Evolutionary conservation across 64 coral and sea anemone genomes (phyloP).

Genomic region (Pocillopora verrucosa): DNA sequence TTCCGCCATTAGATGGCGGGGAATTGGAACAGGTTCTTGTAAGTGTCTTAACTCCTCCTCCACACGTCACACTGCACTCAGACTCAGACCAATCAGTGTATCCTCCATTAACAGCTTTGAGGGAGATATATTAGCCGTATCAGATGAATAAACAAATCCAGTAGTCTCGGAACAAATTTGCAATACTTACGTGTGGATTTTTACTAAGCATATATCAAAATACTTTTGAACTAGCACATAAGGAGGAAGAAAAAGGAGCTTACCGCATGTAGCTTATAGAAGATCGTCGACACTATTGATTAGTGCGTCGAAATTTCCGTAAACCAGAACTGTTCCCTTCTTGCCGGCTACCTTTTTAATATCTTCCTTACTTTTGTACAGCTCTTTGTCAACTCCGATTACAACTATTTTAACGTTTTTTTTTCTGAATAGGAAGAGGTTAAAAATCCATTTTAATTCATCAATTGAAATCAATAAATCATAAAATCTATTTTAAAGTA

Average conservation of each 20-base stretch:
- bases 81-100: conserved; percentile 9
- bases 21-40: conserved; percentile 14
- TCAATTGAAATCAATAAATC: too few species aligned
- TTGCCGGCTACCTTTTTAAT: not conserved
- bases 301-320: not conserved
- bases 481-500: too few species aligned
- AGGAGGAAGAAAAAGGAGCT: not conserved
- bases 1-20: conserved; percentile 4
- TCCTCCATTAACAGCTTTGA: not conserved
- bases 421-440: not conserved
- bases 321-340: not conserved
- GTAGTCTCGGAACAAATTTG: too few species aligned
- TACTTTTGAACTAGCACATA: too few species aligned
- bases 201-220: too few species aligned
- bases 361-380: not conserved
- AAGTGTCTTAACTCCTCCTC: not conserved
- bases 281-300: not conserved
- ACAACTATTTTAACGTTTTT: not conserved
- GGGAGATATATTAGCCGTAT: too few species aligned
- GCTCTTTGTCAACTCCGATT: not conserved
- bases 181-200: too few species aligned
- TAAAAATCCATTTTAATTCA: too few species aligned
- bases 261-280: not conserved
- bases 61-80: conserved; percentile 2
- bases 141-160: too few species aligned